These are phyloP conservation scores for Alcis repandata DNA, from an alignment of 2,888 invertebrate genomes.

Conservation along the genomic window DNA sequence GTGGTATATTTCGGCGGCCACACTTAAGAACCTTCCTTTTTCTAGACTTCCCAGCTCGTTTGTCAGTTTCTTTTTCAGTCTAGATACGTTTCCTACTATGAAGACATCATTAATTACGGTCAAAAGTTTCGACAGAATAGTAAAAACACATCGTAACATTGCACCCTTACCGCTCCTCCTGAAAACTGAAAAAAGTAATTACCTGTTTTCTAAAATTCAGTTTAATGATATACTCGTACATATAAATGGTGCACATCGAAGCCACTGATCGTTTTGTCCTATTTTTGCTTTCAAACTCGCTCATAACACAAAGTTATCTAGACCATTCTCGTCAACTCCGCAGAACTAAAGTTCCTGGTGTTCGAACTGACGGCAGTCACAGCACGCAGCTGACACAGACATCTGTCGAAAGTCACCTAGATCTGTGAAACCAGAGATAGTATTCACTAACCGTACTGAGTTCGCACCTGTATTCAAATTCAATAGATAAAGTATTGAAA, in stretches of 20 bases:
- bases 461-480: not conserved
- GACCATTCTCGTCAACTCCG: not conserved
- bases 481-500: not conserved
- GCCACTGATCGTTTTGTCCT: not conserved
- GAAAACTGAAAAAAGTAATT: too few relatives aligned
- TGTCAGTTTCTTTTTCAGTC: too few relatives aligned
- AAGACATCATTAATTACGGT: too few relatives aligned
- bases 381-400: not conserved
- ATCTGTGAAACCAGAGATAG: not conserved
- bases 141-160: too few relatives aligned
- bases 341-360: conserved; percentile 1
- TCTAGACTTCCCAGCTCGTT: too few relatives aligned
- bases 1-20: too few relatives aligned
- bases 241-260: not conserved
- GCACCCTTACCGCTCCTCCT: too few relatives aligned
- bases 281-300: not conserved
- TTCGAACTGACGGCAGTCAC: not conserved
- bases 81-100: too few relatives aligned
- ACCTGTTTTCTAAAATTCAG: too few relatives aligned
- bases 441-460: not conserved
- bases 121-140: too few relatives aligned
- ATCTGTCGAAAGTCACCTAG: conserved; percentile 14
- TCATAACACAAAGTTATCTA: conserved; percentile 3
- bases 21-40: too few relatives aligned
- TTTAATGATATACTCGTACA: too few relatives aligned